Base-by-base conservation (phyloP, 2,113 vertebrate species). In the Cinclus mexicanus region DNA sequence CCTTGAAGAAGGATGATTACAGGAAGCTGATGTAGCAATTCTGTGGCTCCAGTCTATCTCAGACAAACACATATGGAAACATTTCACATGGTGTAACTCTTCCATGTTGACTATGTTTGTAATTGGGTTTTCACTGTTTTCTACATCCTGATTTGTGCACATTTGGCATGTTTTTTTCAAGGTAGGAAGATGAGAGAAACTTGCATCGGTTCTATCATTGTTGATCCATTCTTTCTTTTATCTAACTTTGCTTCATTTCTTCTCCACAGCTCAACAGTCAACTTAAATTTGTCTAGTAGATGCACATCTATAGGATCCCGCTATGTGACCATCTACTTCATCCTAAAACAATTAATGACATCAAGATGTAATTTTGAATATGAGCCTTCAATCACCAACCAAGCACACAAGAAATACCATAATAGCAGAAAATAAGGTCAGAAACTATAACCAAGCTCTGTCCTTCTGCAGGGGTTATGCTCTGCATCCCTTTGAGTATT, bases 21-120 rank as follows among this genome's bases (percentile, higher is more conserved):
- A 74, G 89, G 68, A 95, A 93, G 49, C 28, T 86, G 82, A 93
- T 68, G 71, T 16, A 83, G 79, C 68, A 94, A 41, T 80, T 88
- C 56, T 81, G n/a, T 28, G 52, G n/a, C 64, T 86, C 52, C 44
- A 14, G 47, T 47, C 63, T 88, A 74, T 83, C 82, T 86, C n/a
- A 9, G 67, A 74, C 78, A 89, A 90, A 76, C 53, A 75, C 35
- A 24, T 41, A 89, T 17, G 13, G 24, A 42, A 72, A 42, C 4
- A 7, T 75, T 96, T 69, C 68, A 42, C 28, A 31, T 22, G 19
- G n/a, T 59, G 71, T 71, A 55, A 75, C 56, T 64, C 76, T 78
- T 64, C 39, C 25, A 28, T 31, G 50, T 49, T 69, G 50, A 46
- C 37, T 12, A 20, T 1, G 0, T 70, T 64, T 74, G 35, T 31